Evolutionary conservation across 2,888 invertebrate genomes (phyloP).

Genomic region (Perdita meconis): DNA sequence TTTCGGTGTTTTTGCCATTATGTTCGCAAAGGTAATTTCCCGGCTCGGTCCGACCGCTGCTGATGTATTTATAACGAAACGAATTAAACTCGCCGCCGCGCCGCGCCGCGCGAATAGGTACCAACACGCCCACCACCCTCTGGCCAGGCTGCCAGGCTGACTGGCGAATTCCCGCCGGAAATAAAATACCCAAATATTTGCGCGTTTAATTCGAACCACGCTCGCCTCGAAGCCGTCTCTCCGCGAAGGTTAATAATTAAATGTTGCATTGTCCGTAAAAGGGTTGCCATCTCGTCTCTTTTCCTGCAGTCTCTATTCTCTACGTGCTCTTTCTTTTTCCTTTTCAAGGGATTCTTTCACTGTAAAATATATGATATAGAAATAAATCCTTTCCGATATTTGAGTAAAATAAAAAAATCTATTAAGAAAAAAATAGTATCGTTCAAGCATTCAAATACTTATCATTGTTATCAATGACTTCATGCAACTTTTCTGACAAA

Average conservation of each 20-base stretch:
- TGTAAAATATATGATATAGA: no score
- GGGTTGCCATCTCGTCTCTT: no score
- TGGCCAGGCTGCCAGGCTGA: conserved; percentile 16
- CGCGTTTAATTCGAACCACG: conserved; percentile 67
- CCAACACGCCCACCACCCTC: conserved; percentile 59
- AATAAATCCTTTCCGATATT: no score
- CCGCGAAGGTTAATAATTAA: conserved; percentile 12
- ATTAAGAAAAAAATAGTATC: no score
- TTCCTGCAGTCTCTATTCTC: no score
- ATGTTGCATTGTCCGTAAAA: no score
- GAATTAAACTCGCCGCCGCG: conserved; percentile 66
- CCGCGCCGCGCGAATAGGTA: conserved; percentile 65
- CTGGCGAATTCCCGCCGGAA: conserved; percentile 55
- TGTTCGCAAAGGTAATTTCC: conserved; percentile 65
- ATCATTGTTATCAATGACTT: no score
- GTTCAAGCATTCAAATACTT: no score
- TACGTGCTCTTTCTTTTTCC: no score
- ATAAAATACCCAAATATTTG: conserved; percentile 74
- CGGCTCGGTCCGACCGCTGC: conserved; percentile 38
- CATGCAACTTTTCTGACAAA: no score
- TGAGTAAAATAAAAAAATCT: no score
- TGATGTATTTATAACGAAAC: conserved; percentile 72
- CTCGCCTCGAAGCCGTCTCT: conserved; percentile 29
- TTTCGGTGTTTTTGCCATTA: conserved; percentile 61
- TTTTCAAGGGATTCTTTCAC: no score